Base-by-base conservation (phyloP, 1,140 invertebrate species). In the Orchesella cincta region DNA sequence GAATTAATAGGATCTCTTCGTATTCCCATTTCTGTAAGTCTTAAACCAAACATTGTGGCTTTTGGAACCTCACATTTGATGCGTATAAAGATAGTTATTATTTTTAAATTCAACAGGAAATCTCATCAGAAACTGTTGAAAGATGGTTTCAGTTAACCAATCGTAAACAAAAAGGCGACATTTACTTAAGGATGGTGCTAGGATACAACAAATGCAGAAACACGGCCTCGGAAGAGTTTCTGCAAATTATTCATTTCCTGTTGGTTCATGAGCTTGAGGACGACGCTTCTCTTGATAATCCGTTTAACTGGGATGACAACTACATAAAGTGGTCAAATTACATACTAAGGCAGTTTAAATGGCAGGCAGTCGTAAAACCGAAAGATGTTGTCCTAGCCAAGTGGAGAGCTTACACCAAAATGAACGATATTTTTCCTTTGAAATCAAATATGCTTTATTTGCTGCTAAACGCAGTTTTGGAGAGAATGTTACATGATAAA, bases 231-330 rank as follows among this genome's bases (percentile, higher is more conserved):
- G 62, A 67, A n/a, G 62, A 67, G 33, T 67, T 67, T n/a, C 31
- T 67, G 8, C 62, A 67, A 33, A 67, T 67, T 33, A 29, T 67
- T 67, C 62, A 67, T n/a, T 67, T 67, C 33, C 31, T 67, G 3
- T n/a, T 67, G 2, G 31, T 33, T 29, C n/a, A 67, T 23, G 62
- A 67, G 31, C 29, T 67, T 5, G 62, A 67, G 14, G 33, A 67
- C 5, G 62, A 67, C 1, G 23, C 3, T 33, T 29, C 62, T 12
- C 29, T 67, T 12, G 31, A 29, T 18, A 67, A 26, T 29, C 62
- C 62, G 29, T 67, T 67, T 33, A 31, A 67, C n/a, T 67, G 62
- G 62, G 62, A 67, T 31, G 62, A 67, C 5, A 29, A 67, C n/a
- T 67, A 31, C 33, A 29, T 31, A 31, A 31, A 31, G 62, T 67